Conservation (phyloP, 2,888 invertebrate species). For the Drosophila yooni region DNA sequence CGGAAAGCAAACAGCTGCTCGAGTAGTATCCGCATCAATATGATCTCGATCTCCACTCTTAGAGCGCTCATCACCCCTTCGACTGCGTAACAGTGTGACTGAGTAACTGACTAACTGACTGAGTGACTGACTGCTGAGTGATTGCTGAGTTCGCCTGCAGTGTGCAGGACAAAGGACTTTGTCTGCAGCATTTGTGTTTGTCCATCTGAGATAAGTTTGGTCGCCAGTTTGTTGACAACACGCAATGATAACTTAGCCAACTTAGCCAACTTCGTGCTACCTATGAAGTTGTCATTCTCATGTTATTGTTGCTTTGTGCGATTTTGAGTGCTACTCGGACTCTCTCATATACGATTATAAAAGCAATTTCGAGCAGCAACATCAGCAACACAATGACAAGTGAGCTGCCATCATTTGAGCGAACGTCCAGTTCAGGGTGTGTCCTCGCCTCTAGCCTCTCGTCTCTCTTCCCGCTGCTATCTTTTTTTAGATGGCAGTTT, state of each 20-base stretch:
- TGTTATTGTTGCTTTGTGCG: constrained; percentile 45
- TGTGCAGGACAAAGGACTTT: constrained; percentile 5
- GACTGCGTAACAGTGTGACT: constrained; percentile 9
- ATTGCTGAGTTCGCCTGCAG: constrained; percentile 14
- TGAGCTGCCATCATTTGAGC: constrained; percentile 40
- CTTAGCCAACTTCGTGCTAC: constrained; percentile 40
- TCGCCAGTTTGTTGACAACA: constrained; percentile 77
- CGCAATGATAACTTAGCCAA: constrained; percentile 71
- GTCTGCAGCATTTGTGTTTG: constrained; percentile 67
- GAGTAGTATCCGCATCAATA: constrained; percentile 49
- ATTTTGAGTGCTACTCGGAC: constrained; percentile 50
- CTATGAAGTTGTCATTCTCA: constrained; percentile 51
- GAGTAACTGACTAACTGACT: constrained; percentile 27
- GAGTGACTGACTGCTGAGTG: constrained; percentile 26
- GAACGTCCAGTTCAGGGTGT: constrained; percentile 30
- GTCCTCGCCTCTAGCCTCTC: constrained; percentile 10
- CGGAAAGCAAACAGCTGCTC: constrained; percentile 59
- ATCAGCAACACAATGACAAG: constrained; percentile 62
- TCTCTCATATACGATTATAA: constrained; percentile 36
- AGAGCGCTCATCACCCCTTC: constrained; percentile 34
- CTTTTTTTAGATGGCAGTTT: constrained; percentile 46
- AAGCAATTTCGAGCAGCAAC: constrained; percentile 59
- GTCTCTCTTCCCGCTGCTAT: neutral
- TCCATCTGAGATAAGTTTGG: constrained; percentile 77
- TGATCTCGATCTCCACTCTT: constrained; percentile 35